Evolutionary conservation across 1,140 invertebrate species (phyloP), one percentile per base, ranked within the genome.

Genomic region (Laupala kohalensis): DNA sequence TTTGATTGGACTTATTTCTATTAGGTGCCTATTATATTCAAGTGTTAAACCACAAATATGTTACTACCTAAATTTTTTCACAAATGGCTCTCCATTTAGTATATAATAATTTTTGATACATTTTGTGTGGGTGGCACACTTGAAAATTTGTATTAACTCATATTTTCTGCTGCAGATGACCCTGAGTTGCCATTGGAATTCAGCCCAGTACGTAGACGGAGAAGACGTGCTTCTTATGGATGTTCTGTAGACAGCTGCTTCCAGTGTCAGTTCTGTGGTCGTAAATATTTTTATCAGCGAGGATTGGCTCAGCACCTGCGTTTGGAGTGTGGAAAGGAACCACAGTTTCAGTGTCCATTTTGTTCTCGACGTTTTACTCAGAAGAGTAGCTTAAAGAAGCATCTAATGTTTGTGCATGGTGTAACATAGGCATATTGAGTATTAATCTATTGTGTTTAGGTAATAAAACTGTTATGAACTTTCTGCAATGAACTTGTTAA

Each of bases 291-390:
- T 9, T 53, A 53, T 53, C 37, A 19, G 19, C 37, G 37, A 13
- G 37, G 37, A 19, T 19, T 53, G 1, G 37, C 37, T 53, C 37
- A 53, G 19, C 88, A 89, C 76, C 79, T 86, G 72, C 83, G 83
- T 53, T 85, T 87, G 73, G 87, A 89, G 73, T 90, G 88, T 72
- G 87, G 87, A 0, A 84, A 88, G 69, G 79, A 83, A 69, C 85
- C 85, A 25, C 77, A 80, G 9, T 86, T 85, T 76, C 77, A 78
- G 37, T 86, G 85, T 76, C 80, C 79, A 0, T 77, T 81, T 64
- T 86, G 85, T 75, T 76, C 80, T 53, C 80, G 78, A 72, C 76
- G 76, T 69, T 74, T 78, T 9, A 80, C 81, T 71, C 78, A 78
- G 27, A 80, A 79, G 69, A 74, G 74, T 24, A 77, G 75, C 71